These are phyloP conservation scores for Corythoichthys intestinalis DNA, from an alignment of 2,113 vertebrate genomes.

Conservation along the genomic window DNA sequence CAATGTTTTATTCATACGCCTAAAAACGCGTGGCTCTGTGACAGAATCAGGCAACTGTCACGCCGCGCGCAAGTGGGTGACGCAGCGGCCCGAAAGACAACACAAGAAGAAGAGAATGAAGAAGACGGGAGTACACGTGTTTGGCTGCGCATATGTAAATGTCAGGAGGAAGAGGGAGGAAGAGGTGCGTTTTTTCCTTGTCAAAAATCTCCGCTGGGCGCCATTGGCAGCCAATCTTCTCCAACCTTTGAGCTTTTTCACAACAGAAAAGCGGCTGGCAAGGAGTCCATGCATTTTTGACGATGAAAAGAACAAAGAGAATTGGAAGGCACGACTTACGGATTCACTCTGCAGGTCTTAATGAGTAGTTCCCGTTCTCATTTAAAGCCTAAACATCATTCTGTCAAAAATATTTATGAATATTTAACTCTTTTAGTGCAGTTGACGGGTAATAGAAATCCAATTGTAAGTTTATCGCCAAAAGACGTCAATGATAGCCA, in stretches of 20 bases:
- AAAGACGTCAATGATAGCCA: too few species aligned
- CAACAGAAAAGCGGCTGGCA: background rate
- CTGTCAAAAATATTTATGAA: background rate
- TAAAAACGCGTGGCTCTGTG: constrained; percentile 64
- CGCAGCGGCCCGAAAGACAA: constrained; percentile 2
- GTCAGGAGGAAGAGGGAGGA: background rate
- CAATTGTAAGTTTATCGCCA: too few species aligned
- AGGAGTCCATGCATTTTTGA: background rate
- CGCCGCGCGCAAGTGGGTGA: background rate
- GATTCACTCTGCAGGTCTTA: background rate
- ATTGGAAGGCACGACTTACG: background rate
- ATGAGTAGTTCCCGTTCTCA: background rate
- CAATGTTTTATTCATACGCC: constrained; percentile 72
- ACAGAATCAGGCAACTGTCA: constrained; percentile 68
- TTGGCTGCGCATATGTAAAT: background rate
- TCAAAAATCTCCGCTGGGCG: background rate
- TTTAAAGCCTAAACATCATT: background rate
- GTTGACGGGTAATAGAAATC: too few species aligned
- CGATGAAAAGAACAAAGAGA: background rate
- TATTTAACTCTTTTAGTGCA: background rate
- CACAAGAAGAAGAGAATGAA: background rate
- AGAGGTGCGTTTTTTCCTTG: background rate
- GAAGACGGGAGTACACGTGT: background rate
- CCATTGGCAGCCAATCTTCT: background rate
- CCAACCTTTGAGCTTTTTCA: background rate